A percentile compares a stretch with the other conserved stretches of the same genome.
These are phyloP conservation scores for Sebastiscus tertius DNA, from an alignment of 2,797 vertebrate species.

Conservation along the genomic window DNA sequence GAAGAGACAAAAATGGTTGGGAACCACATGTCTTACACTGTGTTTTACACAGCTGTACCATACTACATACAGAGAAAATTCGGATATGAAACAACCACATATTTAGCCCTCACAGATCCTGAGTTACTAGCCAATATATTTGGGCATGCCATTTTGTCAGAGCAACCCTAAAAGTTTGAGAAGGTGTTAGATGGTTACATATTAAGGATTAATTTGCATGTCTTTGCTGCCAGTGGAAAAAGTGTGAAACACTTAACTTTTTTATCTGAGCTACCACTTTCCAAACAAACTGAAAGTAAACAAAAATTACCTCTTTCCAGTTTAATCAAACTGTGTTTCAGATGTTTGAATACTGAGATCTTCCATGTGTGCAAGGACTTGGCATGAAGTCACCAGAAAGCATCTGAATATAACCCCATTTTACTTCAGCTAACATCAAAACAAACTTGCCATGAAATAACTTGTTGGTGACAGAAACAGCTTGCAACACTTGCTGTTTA, in stretches of 20 bases:
- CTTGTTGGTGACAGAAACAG: neutral
- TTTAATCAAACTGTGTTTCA: constrained; percentile 7
- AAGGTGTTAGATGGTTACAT: neutral
- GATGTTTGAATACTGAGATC: neutral
- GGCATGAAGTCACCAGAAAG: neutral
- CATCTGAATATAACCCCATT: neutral
- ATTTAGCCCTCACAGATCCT: neutral
- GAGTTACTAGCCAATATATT: neutral
- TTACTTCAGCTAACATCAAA: neutral
- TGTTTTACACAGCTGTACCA: neutral
- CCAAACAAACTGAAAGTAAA: neutral
- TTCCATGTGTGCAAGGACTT: neutral
- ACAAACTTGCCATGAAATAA: constrained; percentile 12
- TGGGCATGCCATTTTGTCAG: neutral
- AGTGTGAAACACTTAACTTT: neutral
- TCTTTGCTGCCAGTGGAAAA: neutral
- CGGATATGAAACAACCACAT: neutral
- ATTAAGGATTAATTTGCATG: neutral
- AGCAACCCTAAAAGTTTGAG: neutral
- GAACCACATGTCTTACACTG: neutral
- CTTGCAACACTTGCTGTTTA: constrained; percentile 15
- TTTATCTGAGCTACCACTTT: neutral
- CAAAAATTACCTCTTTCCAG: neutral
- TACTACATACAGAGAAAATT: neutral
- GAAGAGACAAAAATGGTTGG: neutral